Percentiles rank a stretch among this genome's conserved stretches.
phyloP scores from a whole-genome alignment of 2,113 vertebrate species.

The Variabilichromis moorii region DNA sequence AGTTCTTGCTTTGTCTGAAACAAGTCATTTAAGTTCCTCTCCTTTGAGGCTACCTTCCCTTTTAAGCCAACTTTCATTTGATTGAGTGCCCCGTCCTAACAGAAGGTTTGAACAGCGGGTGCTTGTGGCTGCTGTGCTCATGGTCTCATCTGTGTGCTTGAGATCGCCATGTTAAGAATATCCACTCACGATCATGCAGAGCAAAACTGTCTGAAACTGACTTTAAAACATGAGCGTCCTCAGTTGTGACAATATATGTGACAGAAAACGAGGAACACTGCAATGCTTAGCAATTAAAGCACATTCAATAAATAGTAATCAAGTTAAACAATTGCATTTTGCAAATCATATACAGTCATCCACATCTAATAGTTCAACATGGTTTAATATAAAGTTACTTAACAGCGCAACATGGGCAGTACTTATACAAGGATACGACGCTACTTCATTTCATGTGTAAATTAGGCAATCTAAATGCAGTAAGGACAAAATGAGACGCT shows the following conservation, averaged over 20 bases:
- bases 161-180: not conserved
- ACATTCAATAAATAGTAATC: not conserved
- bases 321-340: not conserved
- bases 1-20: not conserved
- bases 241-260: not conserved
- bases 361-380: conserved; percentile 1
- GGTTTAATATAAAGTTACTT: not conserved
- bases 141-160: not conserved
- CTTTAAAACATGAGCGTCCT: not conserved
- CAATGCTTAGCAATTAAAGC: not conserved
- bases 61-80: not conserved
- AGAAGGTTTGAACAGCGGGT: not conserved
- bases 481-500: conserved; percentile 15
- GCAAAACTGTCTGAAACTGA: not conserved
- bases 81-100: not conserved
- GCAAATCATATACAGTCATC: not conserved
- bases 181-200: not conserved
- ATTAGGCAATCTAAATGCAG: conserved; percentile 62
- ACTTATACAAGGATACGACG: conserved; percentile 1
- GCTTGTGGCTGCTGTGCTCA: not conserved
- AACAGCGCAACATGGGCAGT: conserved; percentile 8
- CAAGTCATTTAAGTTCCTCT: not conserved
- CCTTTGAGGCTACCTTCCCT: not conserved
- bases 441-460: conserved; percentile 47
- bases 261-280: not conserved